A percentile compares a stretch with the other conserved stretches of the same genome.
phyloP scores from a whole-genome alignment of 2,888 invertebrate genomes.

The Escarpia spicata region DNA sequence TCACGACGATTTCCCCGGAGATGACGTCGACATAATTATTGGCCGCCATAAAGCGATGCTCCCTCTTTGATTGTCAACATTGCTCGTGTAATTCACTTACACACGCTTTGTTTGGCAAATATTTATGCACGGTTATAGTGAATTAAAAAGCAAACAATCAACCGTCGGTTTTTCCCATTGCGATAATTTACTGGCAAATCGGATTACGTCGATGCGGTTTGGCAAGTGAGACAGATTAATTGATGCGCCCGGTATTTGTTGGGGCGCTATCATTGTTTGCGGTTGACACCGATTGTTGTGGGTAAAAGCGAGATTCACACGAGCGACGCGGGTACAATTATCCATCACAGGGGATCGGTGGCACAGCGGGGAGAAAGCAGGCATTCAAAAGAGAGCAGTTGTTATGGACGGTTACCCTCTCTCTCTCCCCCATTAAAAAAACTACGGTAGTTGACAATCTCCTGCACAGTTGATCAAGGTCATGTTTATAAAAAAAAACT shows the following conservation, averaged over 20 bases:
- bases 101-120: neutral
- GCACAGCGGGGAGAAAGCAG: no score
- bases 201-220: neutral
- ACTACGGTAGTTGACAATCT: no score
- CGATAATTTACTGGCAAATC: neutral
- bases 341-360: no score
- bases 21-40: neutral
- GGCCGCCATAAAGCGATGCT: neutral
- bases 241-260: neutral
- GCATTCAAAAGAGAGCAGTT: no score
- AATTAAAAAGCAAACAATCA: neutral
- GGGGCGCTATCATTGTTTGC: neutral
- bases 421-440: no score
- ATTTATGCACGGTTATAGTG: slow-evolving; percentile 3
- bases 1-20: slow-evolving; percentile 5
- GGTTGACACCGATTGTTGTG: neutral
- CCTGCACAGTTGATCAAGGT: no score
- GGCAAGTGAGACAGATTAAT: slow-evolving; percentile 14
- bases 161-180: neutral
- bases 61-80: neutral
- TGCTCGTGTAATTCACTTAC: neutral
- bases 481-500: no score
- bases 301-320: neutral
- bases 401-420: no score
- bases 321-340: neutral